Percentiles rank a stretch among this genome's conserved stretches.
Evolutionary conservation across 2,888 invertebrate genomes (phyloP).

Genomic region (Sericinus montela): DNA sequence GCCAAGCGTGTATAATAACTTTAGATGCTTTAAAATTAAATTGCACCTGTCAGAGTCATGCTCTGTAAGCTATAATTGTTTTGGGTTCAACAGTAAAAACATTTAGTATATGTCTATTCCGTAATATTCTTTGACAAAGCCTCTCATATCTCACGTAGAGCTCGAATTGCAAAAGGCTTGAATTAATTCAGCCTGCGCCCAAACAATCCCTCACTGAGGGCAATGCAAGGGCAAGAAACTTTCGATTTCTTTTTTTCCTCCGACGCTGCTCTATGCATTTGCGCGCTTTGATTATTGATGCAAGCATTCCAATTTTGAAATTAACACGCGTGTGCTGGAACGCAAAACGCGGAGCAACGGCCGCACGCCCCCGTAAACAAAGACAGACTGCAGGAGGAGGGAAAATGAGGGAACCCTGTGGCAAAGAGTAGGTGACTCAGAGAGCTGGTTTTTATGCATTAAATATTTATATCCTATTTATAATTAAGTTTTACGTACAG

Average conservation of each 20-base stretch:
- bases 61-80: too few species aligned
- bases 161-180: constrained; percentile 36
- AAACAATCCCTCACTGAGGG: constrained; percentile 32
- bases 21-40: too few species aligned
- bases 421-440: constrained; percentile 55
- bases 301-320: constrained; percentile 51
- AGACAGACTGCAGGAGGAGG: constrained; percentile 61
- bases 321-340: constrained; percentile 38
- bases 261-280: constrained; percentile 16
- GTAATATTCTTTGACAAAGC: constrained; percentile 27
- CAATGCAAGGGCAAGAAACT: constrained; percentile 31
- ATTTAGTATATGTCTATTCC: background rate
- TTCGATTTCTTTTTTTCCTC: constrained; percentile 25
- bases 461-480: too few species aligned
- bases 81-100: too few species aligned
- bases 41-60: too few species aligned
- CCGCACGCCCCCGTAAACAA: constrained; percentile 57
- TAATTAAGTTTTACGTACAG: too few species aligned
- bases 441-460: constrained; percentile 35
- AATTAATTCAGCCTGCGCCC: constrained; percentile 33
- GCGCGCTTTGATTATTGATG: constrained; percentile 11
- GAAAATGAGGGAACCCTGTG: constrained; percentile 47
- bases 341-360: constrained; percentile 43
- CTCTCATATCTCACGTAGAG: constrained; percentile 38
- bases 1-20: too few species aligned